Percentiles rank a stretch among this genome's conserved stretches.
phyloP scores from a whole-genome alignment of 2,113 vertebrate species.

The Piprites chloris region DNA sequence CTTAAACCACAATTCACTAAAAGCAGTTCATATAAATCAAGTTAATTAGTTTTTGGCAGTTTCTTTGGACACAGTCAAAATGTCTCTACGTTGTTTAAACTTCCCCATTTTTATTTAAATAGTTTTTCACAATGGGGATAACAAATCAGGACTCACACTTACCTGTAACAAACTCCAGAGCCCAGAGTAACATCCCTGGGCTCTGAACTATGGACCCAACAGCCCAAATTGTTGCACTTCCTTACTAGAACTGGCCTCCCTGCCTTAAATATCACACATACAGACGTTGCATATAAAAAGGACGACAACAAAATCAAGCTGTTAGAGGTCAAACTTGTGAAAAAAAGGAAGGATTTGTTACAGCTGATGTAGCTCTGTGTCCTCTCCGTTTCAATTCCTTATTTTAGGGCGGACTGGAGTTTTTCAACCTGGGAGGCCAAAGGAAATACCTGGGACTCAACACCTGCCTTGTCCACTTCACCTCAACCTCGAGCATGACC shows the following conservation, averaged over 20 bases:
- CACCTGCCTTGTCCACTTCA: background rate
- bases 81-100: background rate
- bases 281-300: background rate
- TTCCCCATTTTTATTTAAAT: background rate
- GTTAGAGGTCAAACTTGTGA: background rate
- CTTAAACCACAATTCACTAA: background rate
- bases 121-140: background rate
- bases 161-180: background rate
- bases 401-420: background rate
- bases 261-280: background rate
- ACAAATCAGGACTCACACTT: background rate
- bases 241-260: background rate
- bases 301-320: constrained; percentile 36
- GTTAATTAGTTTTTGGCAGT: constrained; percentile 40
- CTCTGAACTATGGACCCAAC: background rate
- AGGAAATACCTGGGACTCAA: background rate
- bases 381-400: background rate
- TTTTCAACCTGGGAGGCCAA: constrained; percentile 13
- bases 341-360: constrained; percentile 22
- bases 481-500: background rate
- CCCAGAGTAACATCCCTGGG: background rate
- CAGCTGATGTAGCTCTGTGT: background rate
- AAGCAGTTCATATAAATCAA: constrained; percentile 21
- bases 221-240: background rate
- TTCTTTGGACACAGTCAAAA: constrained; percentile 29